Conservation (phyloP, 2,888 invertebrate species). For the Catonia carolina region DNA sequence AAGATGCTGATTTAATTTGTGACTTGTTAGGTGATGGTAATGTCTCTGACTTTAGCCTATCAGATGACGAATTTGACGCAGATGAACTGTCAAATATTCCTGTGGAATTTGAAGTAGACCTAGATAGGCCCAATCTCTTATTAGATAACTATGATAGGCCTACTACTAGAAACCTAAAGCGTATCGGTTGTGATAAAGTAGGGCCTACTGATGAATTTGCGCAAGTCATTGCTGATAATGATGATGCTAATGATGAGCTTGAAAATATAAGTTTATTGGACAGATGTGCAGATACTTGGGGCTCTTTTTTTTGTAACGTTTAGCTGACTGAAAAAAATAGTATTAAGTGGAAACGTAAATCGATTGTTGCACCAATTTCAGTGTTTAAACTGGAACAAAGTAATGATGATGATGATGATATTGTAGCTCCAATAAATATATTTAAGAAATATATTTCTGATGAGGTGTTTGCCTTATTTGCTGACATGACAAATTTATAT, state of each 20-base stretch:
- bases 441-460: not conserved
- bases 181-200: conserved; percentile 2
- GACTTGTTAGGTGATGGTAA: not conserved
- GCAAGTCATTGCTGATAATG: not conserved
- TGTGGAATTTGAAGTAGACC: no score
- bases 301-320: no score
- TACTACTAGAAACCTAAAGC: not conserved
- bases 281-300: no score
- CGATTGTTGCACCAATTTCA: not conserved
- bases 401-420: conserved; percentile 4
- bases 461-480: not conserved
- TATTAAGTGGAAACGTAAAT: not conserved
- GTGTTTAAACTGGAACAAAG: not conserved
- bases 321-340: not conserved
- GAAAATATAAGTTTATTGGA: not conserved
- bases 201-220: no score
- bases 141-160: no score
- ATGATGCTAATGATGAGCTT: not conserved
- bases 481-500: conserved; percentile 5
- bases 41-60: not conserved
- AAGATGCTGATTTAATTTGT: conserved; percentile 1
- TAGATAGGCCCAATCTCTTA: no score
- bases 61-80: not conserved
- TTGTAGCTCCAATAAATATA: no score
- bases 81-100: not conserved